phyloP scores from a whole-genome alignment of 92 coral and sea anemone species.

The Epizoanthus fatuus region DNA sequence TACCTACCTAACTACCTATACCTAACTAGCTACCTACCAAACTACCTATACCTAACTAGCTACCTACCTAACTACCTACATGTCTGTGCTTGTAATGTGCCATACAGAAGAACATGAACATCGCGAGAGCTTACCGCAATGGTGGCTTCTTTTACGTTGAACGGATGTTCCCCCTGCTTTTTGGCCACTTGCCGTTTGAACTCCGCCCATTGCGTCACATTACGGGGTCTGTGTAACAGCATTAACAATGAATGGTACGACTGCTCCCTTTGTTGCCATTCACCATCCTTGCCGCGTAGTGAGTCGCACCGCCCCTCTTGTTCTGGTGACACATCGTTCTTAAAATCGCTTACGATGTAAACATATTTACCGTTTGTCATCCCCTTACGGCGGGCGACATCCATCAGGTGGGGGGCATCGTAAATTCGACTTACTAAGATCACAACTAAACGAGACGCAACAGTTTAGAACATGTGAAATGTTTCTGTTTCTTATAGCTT shows the following conservation, averaged over 20 bases:
- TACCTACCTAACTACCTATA: too few species aligned
- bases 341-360: conserved; percentile 74
- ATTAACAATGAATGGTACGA: conserved; percentile 83
- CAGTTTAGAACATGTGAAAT: too few species aligned
- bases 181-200: conserved; percentile 62
- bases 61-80: too few species aligned
- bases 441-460: conserved; percentile 58
- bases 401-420: conserved; percentile 76
- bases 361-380: conserved; percentile 90
- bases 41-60: too few species aligned
- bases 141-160: background rate
- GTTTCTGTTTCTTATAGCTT: too few species aligned
- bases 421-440: conserved; percentile 67
- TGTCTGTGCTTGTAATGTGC: too few species aligned
- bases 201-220: conserved; percentile 61
- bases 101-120: too few species aligned
- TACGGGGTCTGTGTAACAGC: conserved; percentile 74
- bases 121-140: conserved; percentile 7
- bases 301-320: conserved; percentile 47
- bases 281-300: conserved; percentile 54
- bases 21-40: too few species aligned
- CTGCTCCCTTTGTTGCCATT: conserved; percentile 42
- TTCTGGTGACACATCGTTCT: conserved; percentile 34
- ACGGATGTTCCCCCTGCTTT: conserved; percentile 43
- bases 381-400: conserved; percentile 65